Conservation (phyloP, 1,140 invertebrate genomes). For the Drosophila malerkotliana region DNA sequence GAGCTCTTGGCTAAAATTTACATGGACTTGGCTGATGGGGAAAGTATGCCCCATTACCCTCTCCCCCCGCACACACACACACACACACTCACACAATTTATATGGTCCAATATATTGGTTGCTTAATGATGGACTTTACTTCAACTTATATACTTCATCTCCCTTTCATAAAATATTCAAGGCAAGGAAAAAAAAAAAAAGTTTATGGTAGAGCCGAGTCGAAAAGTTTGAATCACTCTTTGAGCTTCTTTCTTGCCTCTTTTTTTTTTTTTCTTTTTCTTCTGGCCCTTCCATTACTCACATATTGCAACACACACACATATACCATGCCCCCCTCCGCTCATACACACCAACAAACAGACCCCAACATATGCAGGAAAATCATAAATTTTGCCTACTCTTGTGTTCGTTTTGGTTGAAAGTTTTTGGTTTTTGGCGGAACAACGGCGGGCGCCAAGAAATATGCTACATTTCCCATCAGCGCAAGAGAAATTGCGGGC, state of each 20-base stretch:
- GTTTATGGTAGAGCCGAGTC: constrained; percentile 32
- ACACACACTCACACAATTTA: constrained; percentile 8
- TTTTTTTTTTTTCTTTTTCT: background rate
- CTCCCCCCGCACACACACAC: too few species aligned
- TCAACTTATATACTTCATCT: constrained; percentile 37
- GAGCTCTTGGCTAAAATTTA: constrained; percentile 30
- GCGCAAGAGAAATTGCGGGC: background rate
- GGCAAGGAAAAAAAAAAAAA: constrained; percentile 10
- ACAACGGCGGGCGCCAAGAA: constrained; percentile 14
- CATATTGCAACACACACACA: constrained; percentile 36
- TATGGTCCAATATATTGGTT: constrained; percentile 41
- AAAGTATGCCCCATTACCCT: too few species aligned
- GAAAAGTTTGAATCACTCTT: constrained; percentile 51
- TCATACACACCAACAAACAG: background rate
- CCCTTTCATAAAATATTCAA: constrained; percentile 46
- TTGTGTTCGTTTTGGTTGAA: constrained; percentile 21
- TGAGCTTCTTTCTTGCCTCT: constrained; percentile 25
- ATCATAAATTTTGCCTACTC: constrained; percentile 44
- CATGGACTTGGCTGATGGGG: constrained; percentile 1
- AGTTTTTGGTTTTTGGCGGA: constrained; percentile 28
- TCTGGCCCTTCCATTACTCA: constrained; percentile 10
- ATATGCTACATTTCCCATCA: constrained; percentile 27
- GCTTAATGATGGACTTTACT: constrained; percentile 48
- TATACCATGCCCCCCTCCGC: background rate
- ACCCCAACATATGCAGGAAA: constrained; percentile 35